These are phyloP conservation scores for Peromyscus maniculatus DNA, from an alignment of 2,113 vertebrate genomes.

Conservation along the genomic window DNA sequence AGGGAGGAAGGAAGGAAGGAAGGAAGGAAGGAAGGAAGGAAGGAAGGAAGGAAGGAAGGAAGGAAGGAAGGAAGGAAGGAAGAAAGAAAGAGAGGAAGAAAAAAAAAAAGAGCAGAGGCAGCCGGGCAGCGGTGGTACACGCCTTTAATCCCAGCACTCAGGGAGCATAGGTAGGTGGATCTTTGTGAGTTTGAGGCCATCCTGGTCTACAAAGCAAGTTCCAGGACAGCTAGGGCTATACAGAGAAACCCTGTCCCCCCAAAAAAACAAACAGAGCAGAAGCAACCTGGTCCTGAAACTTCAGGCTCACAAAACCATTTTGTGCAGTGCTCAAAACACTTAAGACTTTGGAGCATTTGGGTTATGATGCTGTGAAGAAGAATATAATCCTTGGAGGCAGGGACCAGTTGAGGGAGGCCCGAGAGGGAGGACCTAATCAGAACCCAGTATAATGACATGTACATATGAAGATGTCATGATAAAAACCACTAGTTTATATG, in stretches of 20 bases:
- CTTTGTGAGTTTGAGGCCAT: neutral
- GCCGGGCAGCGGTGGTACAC: fast-evolving
- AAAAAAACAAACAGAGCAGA: neutral
- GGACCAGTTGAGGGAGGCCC: neutral
- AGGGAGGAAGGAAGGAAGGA: no score
- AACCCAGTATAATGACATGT: neutral
- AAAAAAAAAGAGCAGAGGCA: no score
- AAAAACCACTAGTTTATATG: neutral
- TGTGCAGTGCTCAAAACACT: neutral
- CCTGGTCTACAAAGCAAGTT: neutral
- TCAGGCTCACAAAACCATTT: neutral
- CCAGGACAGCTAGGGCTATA: neutral
- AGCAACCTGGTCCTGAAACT: no score
- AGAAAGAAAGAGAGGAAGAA: neutral
- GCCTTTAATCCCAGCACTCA: neutral
- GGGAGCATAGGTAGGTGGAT: neutral
- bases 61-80: no score
- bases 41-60: no score
- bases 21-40: neutral
- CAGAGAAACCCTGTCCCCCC: neutral
- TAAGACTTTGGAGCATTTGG: neutral
- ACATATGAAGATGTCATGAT: neutral
- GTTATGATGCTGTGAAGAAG: neutral
- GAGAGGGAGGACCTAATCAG: neutral
- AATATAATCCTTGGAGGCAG: neutral